phyloP scores from a whole-genome alignment of 53 echinoderm and acorn worm genomes.

The Holothuria leucospilota region DNA sequence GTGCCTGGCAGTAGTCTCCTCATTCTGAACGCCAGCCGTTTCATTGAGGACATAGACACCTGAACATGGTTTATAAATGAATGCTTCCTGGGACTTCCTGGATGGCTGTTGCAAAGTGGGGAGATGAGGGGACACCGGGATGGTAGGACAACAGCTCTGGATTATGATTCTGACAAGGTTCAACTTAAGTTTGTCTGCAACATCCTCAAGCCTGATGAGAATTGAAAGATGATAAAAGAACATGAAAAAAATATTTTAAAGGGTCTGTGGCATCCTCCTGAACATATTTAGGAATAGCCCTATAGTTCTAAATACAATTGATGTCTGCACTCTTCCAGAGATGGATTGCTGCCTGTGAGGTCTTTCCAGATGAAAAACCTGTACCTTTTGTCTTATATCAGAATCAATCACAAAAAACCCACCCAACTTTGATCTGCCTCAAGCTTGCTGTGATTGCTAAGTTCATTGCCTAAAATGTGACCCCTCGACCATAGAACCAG shows the following conservation, averaged over 20 bases:
- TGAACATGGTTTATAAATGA: background rate
- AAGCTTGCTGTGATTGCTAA: too few species aligned
- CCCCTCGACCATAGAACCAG: too few species aligned
- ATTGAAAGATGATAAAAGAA: background rate
- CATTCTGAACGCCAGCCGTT: slow-evolving; percentile 37
- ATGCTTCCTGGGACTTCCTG: background rate
- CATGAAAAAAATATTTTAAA: background rate
- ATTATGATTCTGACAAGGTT: slow-evolving; percentile 88
- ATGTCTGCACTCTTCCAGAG: too few species aligned
- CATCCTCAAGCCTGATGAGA: slow-evolving; percentile 76
- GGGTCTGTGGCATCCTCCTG: too few species aligned
- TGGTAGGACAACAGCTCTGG: slow-evolving; percentile 86
- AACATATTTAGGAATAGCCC: too few species aligned
- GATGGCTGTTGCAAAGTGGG: slow-evolving; percentile 1
- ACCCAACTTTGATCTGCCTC: too few species aligned
- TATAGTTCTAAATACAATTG: too few species aligned
- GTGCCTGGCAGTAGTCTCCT: slow-evolving; percentile 60
- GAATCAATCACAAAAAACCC: too few species aligned
- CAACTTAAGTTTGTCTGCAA: slow-evolving; percentile 86
- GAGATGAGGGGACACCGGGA: slow-evolving; percentile 60
- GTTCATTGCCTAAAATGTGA: too few species aligned
- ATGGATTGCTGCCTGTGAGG: too few species aligned
- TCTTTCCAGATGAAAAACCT: too few species aligned
- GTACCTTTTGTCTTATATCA: too few species aligned
- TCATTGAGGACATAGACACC: slow-evolving; percentile 77